Evolutionary conservation across 2,888 invertebrate genomes (phyloP).

Genomic region (Netelia virgata): DNA sequence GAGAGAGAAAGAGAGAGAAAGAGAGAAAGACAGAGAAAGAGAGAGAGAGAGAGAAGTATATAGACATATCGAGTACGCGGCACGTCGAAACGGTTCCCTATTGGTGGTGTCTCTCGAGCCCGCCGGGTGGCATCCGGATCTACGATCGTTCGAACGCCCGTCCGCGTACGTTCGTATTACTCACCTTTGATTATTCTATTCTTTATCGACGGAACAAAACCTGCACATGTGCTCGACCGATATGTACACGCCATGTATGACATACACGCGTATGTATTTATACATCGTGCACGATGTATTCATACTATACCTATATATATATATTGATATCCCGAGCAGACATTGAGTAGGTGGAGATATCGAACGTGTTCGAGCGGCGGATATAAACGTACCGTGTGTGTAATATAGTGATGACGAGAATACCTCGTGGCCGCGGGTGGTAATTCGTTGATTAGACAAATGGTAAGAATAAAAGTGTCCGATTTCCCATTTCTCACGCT

Average conservation of each 20-base stretch:
- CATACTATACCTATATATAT: too few relatives aligned
- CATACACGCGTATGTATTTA: not conserved
- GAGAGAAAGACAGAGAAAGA: too few relatives aligned
- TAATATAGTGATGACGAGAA: constrained; percentile 28
- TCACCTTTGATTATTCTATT: constrained; percentile 61
- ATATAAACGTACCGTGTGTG: constrained; percentile 4
- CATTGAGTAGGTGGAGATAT: constrained; percentile 31
- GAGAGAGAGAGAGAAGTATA: not conserved
- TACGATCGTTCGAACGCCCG: constrained; percentile 54
- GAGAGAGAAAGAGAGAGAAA: too few relatives aligned
- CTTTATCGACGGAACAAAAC: constrained; percentile 54
- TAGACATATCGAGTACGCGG: not conserved
- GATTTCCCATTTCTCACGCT: constrained; percentile 53
- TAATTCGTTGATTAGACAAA: constrained; percentile 60
- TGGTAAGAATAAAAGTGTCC: constrained; percentile 26
- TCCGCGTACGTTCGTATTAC: constrained; percentile 55
- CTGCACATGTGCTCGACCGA: constrained; percentile 14
- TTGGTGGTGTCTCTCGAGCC: constrained; percentile 46
- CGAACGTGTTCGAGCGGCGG: not conserved
- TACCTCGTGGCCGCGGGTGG: constrained; percentile 52
- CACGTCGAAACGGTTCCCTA: constrained; percentile 21
- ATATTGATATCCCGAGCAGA: constrained; percentile 11
- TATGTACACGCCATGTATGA: constrained; percentile 9
- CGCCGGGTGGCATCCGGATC: constrained; percentile 67
- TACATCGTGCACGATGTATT: not conserved